Evolutionary conservation across 1,140 invertebrate species (phyloP).

Genomic region (Euwallacea fornicatus): DNA sequence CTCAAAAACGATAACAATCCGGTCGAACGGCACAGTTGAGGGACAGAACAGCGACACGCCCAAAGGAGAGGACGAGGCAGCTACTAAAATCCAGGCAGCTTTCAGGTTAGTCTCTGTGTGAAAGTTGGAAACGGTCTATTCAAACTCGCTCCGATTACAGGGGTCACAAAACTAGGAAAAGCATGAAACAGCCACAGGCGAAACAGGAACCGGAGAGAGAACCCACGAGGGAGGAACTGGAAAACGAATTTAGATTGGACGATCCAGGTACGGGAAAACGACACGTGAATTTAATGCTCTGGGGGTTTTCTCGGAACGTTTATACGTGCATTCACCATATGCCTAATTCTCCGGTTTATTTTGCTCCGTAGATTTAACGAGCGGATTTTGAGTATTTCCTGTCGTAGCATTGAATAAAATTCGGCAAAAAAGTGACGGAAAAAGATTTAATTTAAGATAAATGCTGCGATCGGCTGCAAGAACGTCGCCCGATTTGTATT

Average conservation of each 20-base stretch:
- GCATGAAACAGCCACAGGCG: constrained; percentile 59
- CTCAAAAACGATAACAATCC: constrained; percentile 43
- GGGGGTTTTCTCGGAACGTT: too few relatives aligned
- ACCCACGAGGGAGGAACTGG: constrained; percentile 70
- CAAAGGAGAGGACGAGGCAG: constrained; percentile 57
- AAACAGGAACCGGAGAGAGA: constrained; percentile 56
- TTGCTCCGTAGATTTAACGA: too few relatives aligned
- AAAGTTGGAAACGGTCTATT: background rate
- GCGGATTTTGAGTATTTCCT: too few relatives aligned
- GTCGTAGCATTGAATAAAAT: too few relatives aligned
- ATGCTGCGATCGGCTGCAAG: too few relatives aligned
- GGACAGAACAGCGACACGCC: background rate
- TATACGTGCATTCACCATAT: too few relatives aligned
- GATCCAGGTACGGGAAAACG: constrained; percentile 66
- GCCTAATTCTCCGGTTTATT: too few relatives aligned
- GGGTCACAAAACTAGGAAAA: constrained; percentile 68
- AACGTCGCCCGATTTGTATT: too few relatives aligned
- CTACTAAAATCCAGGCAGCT: constrained; percentile 70
- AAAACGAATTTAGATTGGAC: constrained; percentile 74
- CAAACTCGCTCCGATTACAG: background rate
- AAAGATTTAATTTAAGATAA: too few relatives aligned
- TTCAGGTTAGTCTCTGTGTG: constrained; percentile 54
- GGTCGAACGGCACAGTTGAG: constrained; percentile 32
- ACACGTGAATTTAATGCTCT: too few relatives aligned
- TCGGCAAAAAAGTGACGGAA: too few relatives aligned